Evolutionary conservation across 2,888 invertebrate genomes (phyloP).

Genomic region (Synanthedon andrenaeformis): DNA sequence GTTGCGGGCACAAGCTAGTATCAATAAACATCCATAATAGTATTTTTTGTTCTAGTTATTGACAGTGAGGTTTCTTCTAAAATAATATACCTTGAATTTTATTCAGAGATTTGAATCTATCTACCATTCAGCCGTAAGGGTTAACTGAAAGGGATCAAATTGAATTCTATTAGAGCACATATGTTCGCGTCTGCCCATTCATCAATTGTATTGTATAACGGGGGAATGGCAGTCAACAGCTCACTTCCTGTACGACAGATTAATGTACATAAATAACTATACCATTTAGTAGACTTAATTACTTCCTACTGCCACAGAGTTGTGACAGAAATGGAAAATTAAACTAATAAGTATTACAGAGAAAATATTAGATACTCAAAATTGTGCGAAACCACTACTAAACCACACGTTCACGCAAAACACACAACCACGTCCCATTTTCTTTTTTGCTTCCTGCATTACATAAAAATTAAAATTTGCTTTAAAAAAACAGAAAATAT

Average conservation of each 20-base stretch:
- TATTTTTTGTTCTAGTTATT: no score
- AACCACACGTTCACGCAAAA: no score
- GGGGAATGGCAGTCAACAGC: slow-evolving; percentile 52
- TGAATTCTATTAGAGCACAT: slow-evolving; percentile 57
- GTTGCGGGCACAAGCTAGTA: no score
- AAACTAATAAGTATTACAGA: background rate
- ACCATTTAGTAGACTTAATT: background rate
- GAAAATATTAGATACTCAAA: no score
- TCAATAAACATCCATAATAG: no score
- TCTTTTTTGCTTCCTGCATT: no score
- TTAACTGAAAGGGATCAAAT: slow-evolving; percentile 59
- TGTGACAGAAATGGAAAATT: background rate
- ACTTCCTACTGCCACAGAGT: background rate
- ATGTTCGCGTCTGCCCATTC: slow-evolving; percentile 55
- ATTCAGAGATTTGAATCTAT: slow-evolving; percentile 61
- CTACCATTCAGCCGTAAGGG: slow-evolving; percentile 46
- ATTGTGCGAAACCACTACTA: no score
- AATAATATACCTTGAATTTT: slow-evolving; percentile 18
- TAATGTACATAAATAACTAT: slow-evolving; percentile 5
- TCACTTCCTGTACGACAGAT: slow-evolving; percentile 36
- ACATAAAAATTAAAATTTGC: no score
- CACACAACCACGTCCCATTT: no score
- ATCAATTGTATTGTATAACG: slow-evolving; percentile 57
- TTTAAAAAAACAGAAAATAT: no score
- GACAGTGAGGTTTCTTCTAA: no score